Base-by-base conservation (phyloP, 2,113 vertebrate genomes). In the Chauna torquata region DNA sequence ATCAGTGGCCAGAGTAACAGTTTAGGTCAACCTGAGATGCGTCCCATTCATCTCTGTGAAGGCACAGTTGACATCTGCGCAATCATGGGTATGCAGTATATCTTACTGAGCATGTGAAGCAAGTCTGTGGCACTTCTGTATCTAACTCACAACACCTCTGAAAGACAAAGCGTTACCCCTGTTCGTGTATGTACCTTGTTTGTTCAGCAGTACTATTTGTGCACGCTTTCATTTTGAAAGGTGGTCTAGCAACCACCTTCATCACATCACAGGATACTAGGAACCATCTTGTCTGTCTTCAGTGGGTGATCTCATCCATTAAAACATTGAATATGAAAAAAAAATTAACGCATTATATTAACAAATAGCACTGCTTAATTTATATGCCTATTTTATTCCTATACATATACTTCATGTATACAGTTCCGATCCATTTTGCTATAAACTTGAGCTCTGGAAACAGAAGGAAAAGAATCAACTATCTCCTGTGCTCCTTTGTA, bases 51-150 rank as follows among this genome's bases (percentile, higher is more conserved):
- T 57, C 45, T 28, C 38, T 34, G 11, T 69, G 54, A 64, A 65
- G 58, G 25, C 36, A 19, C 11, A 50, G 25, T 7, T 74, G 38
- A 42, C 24, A 23, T 59, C 9, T 64, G 34, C 79, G 25, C 25
- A 30, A 1, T 57, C 10, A 6, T 7, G 45, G 6, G 7, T 1
- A 0, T 23, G 9, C 4, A 3, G 6, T 71, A 6, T 86, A 90
- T 68, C 64, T 40, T 57, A 61, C 9, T 34, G 8, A 47, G 24
- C 17, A 4, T 4, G 6, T 32, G 38, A 71, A 52, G 27, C 44
- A 64, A 64, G 84, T 36, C 61, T 79, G 62, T 66, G 49, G 38
- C 34, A 58, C 42, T 82, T 90, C 34, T 72, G 5, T 57, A 10
- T 54, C 45, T 34, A 66, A 36, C 17, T 22, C 3, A 1, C 22